phyloP scores from a whole-genome alignment of 2,797 vertebrate species.

The Tolypeutes matacus region DNA sequence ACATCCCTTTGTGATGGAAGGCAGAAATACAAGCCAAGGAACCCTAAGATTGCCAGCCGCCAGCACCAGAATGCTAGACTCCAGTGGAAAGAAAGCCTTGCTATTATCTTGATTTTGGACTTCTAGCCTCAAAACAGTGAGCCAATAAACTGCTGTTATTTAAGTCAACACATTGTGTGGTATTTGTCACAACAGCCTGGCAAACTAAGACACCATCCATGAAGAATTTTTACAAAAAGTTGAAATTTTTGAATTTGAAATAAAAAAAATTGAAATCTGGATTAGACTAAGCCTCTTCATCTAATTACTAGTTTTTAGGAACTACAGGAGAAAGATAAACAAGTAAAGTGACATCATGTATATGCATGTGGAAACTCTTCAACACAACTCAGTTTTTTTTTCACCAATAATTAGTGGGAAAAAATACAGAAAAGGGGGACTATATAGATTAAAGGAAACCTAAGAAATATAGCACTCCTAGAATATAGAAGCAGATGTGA shows the following conservation, averaged over 20 bases:
- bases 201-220: not conserved
- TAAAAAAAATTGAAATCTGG: not conserved
- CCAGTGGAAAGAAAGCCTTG: no score
- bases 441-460: not conserved
- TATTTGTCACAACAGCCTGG: no score
- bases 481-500: not conserved
- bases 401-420: not conserved
- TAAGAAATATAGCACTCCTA: not conserved
- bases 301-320: not conserved
- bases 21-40: no score
- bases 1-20: no score
- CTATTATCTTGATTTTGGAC: no score
- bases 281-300: not conserved
- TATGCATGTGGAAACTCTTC: not conserved
- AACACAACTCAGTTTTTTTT: not conserved
- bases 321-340: not conserved
- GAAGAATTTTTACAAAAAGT: slow-evolving; percentile 26
- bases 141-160: no score
- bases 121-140: no score
- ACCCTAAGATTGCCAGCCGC: no score
- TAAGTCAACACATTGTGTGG: no score
- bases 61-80: no score
- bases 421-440: not conserved
- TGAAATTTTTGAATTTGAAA: not conserved
- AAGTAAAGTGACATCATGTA: not conserved